These are phyloP conservation scores for Halichoeres trimaculatus DNA, from an alignment of 2,113 vertebrate species.

Conservation along the genomic window DNA sequence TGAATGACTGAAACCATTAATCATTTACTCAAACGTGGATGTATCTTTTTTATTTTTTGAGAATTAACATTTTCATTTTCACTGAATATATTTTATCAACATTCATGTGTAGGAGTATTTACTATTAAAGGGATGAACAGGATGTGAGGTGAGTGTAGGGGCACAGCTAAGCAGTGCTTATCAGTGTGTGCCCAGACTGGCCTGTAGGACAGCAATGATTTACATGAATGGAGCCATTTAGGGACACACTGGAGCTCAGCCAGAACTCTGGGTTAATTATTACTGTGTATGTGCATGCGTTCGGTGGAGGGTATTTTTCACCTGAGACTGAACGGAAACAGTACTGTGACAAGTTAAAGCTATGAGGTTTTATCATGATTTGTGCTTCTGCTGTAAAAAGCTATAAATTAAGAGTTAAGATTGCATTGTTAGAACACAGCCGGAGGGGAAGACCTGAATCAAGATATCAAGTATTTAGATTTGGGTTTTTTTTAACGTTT, in stretches of 20 bases:
- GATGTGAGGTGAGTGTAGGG: slow-evolving; percentile 59
- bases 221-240: slow-evolving; percentile 76
- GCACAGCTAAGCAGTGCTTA: slow-evolving; percentile 57
- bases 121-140: slow-evolving; percentile 30
- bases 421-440: slow-evolving; percentile 54
- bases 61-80: not conserved
- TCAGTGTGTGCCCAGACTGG: slow-evolving; percentile 74
- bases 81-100: not conserved
- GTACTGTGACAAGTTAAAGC: slow-evolving; percentile 40
- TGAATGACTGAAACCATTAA: slow-evolving; percentile 6
- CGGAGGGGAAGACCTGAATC: slow-evolving; percentile 9
- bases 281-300: slow-evolving; percentile 27
- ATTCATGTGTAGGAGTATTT: slow-evolving; percentile 43
- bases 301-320: slow-evolving; percentile 51
- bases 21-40: slow-evolving; percentile 11
- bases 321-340: slow-evolving; percentile 39
- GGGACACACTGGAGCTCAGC: slow-evolving; percentile 64
- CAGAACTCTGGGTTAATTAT: slow-evolving; percentile 76
- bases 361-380: slow-evolving; percentile 49
- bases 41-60: too few species aligned
- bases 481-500: slow-evolving; percentile 28
- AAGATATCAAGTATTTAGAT: slow-evolving; percentile 24
- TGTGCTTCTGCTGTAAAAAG: slow-evolving; percentile 40
- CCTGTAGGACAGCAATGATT: slow-evolving; percentile 70
- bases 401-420: slow-evolving; percentile 29